phyloP scores from a whole-genome alignment of 2,888 invertebrate species.

The Halocaridina rubra region DNA sequence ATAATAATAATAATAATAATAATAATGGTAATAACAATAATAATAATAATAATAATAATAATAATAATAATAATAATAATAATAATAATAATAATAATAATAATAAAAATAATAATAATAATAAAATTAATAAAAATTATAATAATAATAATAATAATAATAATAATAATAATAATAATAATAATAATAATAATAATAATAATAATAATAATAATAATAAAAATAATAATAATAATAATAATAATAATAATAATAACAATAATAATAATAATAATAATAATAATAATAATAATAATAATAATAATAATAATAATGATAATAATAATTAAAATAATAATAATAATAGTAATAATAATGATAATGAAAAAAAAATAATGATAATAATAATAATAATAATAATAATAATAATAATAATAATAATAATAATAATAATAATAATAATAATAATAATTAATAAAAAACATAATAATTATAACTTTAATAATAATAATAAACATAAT shows the following conservation, averaged over 20 bases:
- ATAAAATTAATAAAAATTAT: neutral
- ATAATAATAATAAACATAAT: neutral
- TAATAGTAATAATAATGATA: neutral
- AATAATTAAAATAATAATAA: neutral
- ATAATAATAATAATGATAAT: neutral
- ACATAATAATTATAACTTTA: neutral
- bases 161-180: neutral
- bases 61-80: neutral
- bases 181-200: neutral
- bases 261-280: neutral
- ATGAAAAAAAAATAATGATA: neutral
- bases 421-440: neutral
- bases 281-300: neutral
- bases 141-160: neutral
- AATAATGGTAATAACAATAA: neutral
- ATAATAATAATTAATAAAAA: neutral
- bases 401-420: neutral
- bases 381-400: neutral
- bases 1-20: neutral
- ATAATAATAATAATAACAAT: neutral
- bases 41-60: neutral
- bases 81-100: neutral
- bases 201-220: neutral
- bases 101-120: neutral
- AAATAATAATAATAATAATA: neutral